Base-by-base conservation (phyloP, 2,113 vertebrate species). In the Zosterops borbonicus region DNA sequence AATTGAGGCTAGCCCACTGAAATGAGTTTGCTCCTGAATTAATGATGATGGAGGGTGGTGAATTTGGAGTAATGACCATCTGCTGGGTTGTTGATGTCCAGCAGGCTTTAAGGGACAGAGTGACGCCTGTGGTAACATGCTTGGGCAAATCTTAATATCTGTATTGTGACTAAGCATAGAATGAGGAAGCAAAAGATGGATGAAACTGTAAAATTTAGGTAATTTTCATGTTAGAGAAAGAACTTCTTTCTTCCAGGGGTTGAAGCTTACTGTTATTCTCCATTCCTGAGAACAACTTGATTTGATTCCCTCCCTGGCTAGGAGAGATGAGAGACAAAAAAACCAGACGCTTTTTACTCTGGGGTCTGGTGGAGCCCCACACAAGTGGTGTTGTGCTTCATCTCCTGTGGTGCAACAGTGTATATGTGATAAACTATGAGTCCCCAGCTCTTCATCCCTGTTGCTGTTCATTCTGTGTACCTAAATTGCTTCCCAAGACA, bases 21-120 rank as follows among this genome's bases (percentile, higher is more conserved):
- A 96, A 86, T 89, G 77, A 83, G 39, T 86, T 84, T 97, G 58
- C 62, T 96, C 3, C 86, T 94, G 90, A 95, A 95, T 94, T 96
- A 95, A 94, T 94, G 60, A 93, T 78, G 83, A 39, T 84, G 69
- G 29, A 89, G 88, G 29, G 22, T 80, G 47, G 39, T 63, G 78
- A 94, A 28, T 94, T 47, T 70, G 44, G 18, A 75, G 37, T 92
- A 89, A 90, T 53, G 73, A 76, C 90, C 95, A 93, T 96, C 95
- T 97, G 93, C 77, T 94, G 69, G 22, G 44, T 35, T 85, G 27
- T 39, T 95, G 21, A 79, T 62, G 85, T 88, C 85, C 80, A 80
- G 58, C 68, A 79, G 90, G 29, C 65, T 87, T 89, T 16, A 25
- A 94, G 83, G 90, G 87, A 78, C 7, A 2, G 37, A 25, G 24